Base-by-base conservation (phyloP, 2,797 vertebrate genomes). In the Xenentodon cancila region DNA sequence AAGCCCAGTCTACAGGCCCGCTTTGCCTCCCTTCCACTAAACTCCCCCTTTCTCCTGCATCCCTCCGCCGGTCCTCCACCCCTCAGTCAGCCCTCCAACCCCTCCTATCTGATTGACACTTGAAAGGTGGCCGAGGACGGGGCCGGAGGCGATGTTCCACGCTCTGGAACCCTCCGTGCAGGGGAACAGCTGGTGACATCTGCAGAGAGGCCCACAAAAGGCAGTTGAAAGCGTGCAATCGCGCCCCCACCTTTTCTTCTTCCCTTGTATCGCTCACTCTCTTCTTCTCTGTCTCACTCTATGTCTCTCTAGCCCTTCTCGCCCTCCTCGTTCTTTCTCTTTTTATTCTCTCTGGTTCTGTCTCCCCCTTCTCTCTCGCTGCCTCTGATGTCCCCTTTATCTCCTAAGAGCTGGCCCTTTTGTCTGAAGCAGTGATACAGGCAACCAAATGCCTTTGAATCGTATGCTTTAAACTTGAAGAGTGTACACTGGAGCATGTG, bases 181-280 rank as follows among this genome's bases (percentile, higher is more conserved):
- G 97, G 94, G 95, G 95, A 97, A 96, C 97, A 97, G 95, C 96
- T 97, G 97, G 96, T 98, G 97, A 99, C 97, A 99, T 97, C 96
- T 97, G 96, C 96, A 96, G 95, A 95, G 95, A 95, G 95, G 94
- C 95, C 94, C 94, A 97, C 96, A 97, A 97, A 98, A 98, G 96
- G 95, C 95, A 96, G 95, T 97, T 98, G 96, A 98, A 99, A 98
- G 97, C 95, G 60, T 83, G 92, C 95, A 93, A 95, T 95, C 94
- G 92, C 88, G 93, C 94, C 95, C 91, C 94, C 93, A 91, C 93
- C 93, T 94, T 94, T 83, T 71, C 82, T 77, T 66, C 82, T 64
- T 77, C 78, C 77, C 81, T 86, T 90, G 92, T 95, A 94, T 81
- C 83, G 34, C 73, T 75, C 70, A 27, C 63, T 77, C 78, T 72